Evolutionary conservation across 1,140 invertebrate genomes (phyloP), one percentile per base, ranked within the genome.

Genomic region (Cotesia vestalis): DNA sequence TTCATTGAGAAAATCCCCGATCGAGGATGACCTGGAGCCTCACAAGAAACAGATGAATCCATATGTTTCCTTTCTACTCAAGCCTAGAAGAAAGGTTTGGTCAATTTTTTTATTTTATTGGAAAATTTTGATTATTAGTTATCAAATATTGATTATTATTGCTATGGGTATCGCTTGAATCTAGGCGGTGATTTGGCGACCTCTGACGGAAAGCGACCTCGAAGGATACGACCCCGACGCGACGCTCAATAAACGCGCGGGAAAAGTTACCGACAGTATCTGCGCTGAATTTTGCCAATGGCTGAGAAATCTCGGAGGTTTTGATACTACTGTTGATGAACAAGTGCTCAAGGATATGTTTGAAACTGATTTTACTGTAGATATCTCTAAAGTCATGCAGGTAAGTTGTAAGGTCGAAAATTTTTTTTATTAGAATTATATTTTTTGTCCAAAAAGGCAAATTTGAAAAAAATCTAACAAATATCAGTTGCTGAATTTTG

Each of bases 261-360:
- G 80, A 4, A 78, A 80, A 52, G 71, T 83, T 64, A 82, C 80
- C 4, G 72, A 84, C 35, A 71, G 71, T 69, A 86, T 87, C 75
- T 86, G 84, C 9, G 81, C 81, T 66, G 89, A 91, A 60, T 91
- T 91, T 75, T 90, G 89, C 69, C 83, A 89, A 2, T 91, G 90
- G 90, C 83, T 90, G 78, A 83, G 85, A 55, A 80, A 73, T 59
- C 77, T 90, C 17, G 88, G 87, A 0, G 82, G 82, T 35, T 81
- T 88, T 8, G 88, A 88, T 12, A 74, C 78, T 38, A 72, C 77
- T 2, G 78, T 87, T n/a, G 85, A 88, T 69, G 85, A 85, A 53
- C 79, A 85, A 35, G 80, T 83, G 34, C 79, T 89, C 9, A 81
- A 86, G 52, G 84, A 88, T 53, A 86, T 89, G 85, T 89, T 90